These are phyloP conservation scores for Dendroctonus valens DNA, from an alignment of 1,140 invertebrate genomes.

Conservation along the genomic window DNA sequence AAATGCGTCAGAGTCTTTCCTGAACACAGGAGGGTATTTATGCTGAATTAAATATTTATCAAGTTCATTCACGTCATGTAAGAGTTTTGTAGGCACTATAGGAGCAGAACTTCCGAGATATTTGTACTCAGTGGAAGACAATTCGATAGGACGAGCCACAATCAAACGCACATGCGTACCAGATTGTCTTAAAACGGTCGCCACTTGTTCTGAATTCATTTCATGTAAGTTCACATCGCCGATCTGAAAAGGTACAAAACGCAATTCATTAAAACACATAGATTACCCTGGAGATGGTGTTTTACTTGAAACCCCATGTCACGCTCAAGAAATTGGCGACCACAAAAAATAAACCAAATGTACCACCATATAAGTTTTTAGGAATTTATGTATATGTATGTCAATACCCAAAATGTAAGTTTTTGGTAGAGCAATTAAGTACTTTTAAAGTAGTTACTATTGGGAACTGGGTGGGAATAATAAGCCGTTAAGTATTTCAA, in stretches of 20 bases:
- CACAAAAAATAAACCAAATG: slow-evolving; percentile 1
- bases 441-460: too few relatives aligned
- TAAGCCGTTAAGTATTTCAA: too few relatives aligned
- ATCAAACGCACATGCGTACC: slow-evolving; percentile 90
- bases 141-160: slow-evolving; percentile 84
- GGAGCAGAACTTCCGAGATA: slow-evolving; percentile 53
- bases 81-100: slow-evolving; percentile 63
- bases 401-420: slow-evolving; percentile 1
- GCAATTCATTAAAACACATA: too few relatives aligned
- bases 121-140: slow-evolving; percentile 64
- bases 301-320: too few relatives aligned
- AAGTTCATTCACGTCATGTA: slow-evolving; percentile 82
- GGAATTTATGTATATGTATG: too few relatives aligned
- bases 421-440: neutral
- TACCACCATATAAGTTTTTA: too few relatives aligned
- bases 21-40: slow-evolving; percentile 69
- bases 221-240: slow-evolving; percentile 88
- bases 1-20: slow-evolving; percentile 47
- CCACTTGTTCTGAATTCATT: slow-evolving; percentile 96
- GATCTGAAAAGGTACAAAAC: slow-evolving; percentile 53
- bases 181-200: slow-evolving; percentile 90
- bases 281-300: too few relatives aligned
- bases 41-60: slow-evolving; percentile 81
- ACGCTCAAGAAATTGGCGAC: neutral
- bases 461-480: too few relatives aligned